Evolutionary conservation across 1,140 invertebrate species (phyloP).

Genomic region (Nasonia longicornis): DNA sequence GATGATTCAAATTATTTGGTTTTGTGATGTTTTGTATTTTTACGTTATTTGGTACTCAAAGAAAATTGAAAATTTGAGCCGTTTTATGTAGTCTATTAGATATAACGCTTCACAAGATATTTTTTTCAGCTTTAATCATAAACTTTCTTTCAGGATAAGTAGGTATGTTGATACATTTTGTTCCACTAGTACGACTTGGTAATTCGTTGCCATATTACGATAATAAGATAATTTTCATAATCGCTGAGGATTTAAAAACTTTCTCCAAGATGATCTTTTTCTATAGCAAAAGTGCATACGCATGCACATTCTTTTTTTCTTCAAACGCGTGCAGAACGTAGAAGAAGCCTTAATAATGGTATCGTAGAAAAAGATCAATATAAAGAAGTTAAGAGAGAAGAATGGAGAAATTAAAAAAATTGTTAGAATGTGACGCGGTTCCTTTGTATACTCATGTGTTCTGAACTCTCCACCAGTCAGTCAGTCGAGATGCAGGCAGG

Average conservation of each 20-base stretch:
- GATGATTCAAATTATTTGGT: neutral
- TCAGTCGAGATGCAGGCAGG: slow-evolving; percentile 68
- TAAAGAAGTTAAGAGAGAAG: slow-evolving; percentile 53
- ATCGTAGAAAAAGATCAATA: slow-evolving; percentile 32
- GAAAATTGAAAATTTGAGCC: slow-evolving; percentile 9
- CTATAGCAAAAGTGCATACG: slow-evolving; percentile 14
- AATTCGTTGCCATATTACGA: slow-evolving; percentile 47
- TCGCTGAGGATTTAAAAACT: slow-evolving; percentile 33
- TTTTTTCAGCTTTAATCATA: slow-evolving; percentile 64
- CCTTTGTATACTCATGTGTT: slow-evolving; percentile 69
- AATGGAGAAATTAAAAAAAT: slow-evolving; percentile 59
- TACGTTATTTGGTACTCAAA: neutral
- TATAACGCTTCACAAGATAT: slow-evolving; percentile 48
- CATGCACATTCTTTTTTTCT: neutral
- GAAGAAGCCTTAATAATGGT: slow-evolving; percentile 25
- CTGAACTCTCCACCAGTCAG: slow-evolving; percentile 71
- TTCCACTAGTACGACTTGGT: slow-evolving; percentile 61
- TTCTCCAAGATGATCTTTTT: slow-evolving; percentile 38
- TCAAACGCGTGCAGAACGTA: neutral
- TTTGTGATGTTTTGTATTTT: neutral
- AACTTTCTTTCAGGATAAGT: slow-evolving; percentile 65
- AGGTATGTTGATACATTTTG: slow-evolving; percentile 70
- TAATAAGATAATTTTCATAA: slow-evolving; percentile 31
- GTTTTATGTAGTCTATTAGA: neutral
- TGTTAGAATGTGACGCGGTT: slow-evolving; percentile 65